Evolutionary conservation across 2,113 vertebrate genomes (phyloP), one percentile per base, ranked within the genome.

Genomic region (Cyanoramphus novaezelandiae): DNA sequence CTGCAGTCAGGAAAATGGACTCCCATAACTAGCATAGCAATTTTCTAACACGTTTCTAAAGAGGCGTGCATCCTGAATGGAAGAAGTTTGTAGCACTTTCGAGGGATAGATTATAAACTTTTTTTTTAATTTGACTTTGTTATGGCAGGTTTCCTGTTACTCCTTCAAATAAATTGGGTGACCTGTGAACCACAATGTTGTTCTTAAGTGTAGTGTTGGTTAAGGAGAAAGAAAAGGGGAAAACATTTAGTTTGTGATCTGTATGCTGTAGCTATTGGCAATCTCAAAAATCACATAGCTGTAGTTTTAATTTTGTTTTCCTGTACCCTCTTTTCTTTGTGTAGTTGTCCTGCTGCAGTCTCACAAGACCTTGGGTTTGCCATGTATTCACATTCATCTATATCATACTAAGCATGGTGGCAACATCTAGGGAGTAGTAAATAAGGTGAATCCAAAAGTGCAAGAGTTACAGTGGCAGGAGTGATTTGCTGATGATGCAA

Each of bases 21-120:
- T 77, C 13, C 2, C 0, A 1, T 41, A 19, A 70, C 19, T 14
- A 44, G 6, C 4, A 0, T 3, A 11, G 18, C 17, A 33, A 0
- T 31, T 68, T 49, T 37, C 37, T 27, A 27, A 21, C 17, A 2
- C 0, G 1, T 17, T 75, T 82, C 13, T 43, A 10, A 60, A 41
- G 19, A 16, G 4, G 4, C 29, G 5, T 53, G 2, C 31, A 6
- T 62, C 62, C 69, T 24, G 39, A 19, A 31, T 13, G 23, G 17
- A 33, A 35, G 15, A 35, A 9, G 20, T 35, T 59, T 35, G 57
- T 35, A 59, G 21, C 57, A 23, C 57, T 12, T 29, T 49, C 46
- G 74, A 63, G 39, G 28, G 17, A 15, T 12, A 27, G 23, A 4
- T 68, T 37, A 17, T 59, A 7, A 9, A n/a, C n/a, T 50, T 9